Evolutionary conservation across 2,797 vertebrate genomes (phyloP), one percentile per base, ranked within the genome.

Genomic region (Poeciliopsis presidionis): DNA sequence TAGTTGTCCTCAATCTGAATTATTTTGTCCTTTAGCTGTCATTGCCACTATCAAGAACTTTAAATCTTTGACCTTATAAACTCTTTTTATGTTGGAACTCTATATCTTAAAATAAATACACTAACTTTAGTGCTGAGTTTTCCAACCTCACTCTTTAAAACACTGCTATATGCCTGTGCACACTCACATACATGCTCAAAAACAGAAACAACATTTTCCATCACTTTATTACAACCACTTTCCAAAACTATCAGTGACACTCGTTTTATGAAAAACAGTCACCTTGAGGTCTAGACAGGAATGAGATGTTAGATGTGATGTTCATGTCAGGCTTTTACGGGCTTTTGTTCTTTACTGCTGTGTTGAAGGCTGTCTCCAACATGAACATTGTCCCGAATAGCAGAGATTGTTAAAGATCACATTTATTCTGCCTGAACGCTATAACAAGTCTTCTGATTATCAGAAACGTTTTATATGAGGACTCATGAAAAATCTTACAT

Each of bases 331-430:
- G 2, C 9, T 39, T 67, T 67, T 67, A 67, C 22, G 1, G 63
- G 36, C 18, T 41, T 67, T 41, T 67, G 63, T 41, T 41, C 63
- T 67, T 67, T 67, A 67, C 36, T 67, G 63, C 4, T 25, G 20
- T 67, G 63, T 41, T 41, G 63, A 67, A 67, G 63, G 63, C 63
- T 41, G 63, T 67, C 36, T 67, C 20, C 63, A 41, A 67, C 63
- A 67, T 67, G 63, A 67, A 41, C 20, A 22, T 41, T 11, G 30
- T 36, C 14, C 63, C 0, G 8, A 22, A 67, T 41, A 39, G 36
- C 8, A 25, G 20, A 67, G 63, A 25, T 67, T 22, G 63, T 67
- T 39, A 67, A 67, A 41, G 7, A 12, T 67, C 20, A 41, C 36
- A 5, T 67, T 67, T 67, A 67, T 39, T 25, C 18, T 39, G 33